These are phyloP conservation scores for Pampusana beccarii DNA, from an alignment of 2,113 vertebrate genomes.

Conservation along the genomic window DNA sequence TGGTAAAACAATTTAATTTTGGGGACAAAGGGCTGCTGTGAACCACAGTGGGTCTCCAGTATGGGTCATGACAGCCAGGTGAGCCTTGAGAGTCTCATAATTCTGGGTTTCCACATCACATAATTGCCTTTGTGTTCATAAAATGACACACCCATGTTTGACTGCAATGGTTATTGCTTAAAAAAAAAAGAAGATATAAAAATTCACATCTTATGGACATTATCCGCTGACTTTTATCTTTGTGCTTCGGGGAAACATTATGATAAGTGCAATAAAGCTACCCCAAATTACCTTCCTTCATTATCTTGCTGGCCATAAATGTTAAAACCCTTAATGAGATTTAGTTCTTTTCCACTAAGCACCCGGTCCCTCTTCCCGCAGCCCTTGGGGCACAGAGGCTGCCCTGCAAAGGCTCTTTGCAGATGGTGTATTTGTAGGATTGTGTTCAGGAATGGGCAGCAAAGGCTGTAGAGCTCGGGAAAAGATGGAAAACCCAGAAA, in stretches of 20 bases:
- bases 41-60: background rate
- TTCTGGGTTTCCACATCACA: background rate
- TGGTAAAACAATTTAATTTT: background rate
- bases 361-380: background rate
- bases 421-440: background rate
- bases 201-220: conserved; percentile 44
- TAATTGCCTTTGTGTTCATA: background rate
- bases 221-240: conserved; percentile 66
- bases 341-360: background rate
- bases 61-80: background rate
- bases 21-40: background rate
- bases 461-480: background rate
- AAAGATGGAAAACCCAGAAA: background rate
- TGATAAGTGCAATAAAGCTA: conserved; percentile 68
- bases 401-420: background rate
- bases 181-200: background rate
- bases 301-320: conserved; percentile 68
- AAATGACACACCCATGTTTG: background rate
- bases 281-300: conserved; percentile 67
- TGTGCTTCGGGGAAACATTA: conserved; percentile 69
- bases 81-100: background rate
- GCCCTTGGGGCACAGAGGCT: background rate
- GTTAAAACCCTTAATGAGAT: conserved; percentile 50
- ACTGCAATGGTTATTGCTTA: conserved; percentile 3
- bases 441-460: background rate